Base-by-base conservation (phyloP, 2,113 vertebrate species). In the Corythornis madagascariensis region DNA sequence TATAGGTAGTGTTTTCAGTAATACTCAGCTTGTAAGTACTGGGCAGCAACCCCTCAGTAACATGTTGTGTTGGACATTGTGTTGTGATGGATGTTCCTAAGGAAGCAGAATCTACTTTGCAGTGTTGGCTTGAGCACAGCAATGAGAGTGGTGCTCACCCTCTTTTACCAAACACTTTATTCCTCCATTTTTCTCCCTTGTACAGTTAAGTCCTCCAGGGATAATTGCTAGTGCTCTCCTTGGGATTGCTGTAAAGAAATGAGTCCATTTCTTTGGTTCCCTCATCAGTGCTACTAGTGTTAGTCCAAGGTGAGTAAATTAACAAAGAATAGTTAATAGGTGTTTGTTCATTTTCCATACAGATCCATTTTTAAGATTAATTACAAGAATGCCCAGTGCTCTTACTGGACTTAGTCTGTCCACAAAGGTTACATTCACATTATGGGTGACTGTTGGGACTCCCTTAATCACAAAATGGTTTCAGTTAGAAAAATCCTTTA, bases 311-410 rank as follows among this genome's bases (percentile, higher is more conserved):
- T 86, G 70, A 93, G 38, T 91, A 64, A 57, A 89, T 90, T 81
- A 89, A 77, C 83, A 92, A 95, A 96, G 91, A 94, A 60, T 56
- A 93, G 21, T 83, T 47, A 80, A 9, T 35, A 90, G 42, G 20
- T 88, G 60, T 80, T 77, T 92, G 56, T 90, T 90, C 29, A 13
- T 84, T 86, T 73, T 64, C 15, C 40, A 56, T 29, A 40, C 28
- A 69, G 13, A 56, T 75, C 19, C 29, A 43, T 86, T 86, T 77
- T 90, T 77, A 77, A 83, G 38, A 48, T 69, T 48, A 8, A 19
- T 55, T 70, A 29, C 29, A 69, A 74, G 71, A 80, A 21, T 16
- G 13, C 31, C 45, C 80, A 63, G 47, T 70, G 42, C 50, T 76
- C 15, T 70, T 69, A 28, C 70, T 74, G 22, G 24, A 60, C 50